Evolutionary conservation across 2,797 vertebrate genomes (phyloP).

Genomic region (Emydoidea blandingii): DNA sequence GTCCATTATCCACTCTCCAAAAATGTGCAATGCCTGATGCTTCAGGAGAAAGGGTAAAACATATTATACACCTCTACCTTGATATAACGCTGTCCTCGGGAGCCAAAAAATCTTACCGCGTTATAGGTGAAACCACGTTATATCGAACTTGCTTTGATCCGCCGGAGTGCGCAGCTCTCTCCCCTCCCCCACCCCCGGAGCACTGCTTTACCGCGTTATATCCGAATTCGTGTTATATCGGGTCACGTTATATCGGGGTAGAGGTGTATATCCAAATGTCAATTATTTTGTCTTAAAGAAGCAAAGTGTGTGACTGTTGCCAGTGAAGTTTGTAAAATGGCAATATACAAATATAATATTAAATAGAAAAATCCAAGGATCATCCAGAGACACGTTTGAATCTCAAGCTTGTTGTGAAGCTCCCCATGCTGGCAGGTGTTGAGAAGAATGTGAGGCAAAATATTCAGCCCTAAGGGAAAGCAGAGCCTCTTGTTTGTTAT

Average conservation of each 20-base stretch:
- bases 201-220: no score
- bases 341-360: not conserved
- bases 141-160: no score
- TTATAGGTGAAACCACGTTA: no score
- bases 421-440: not conserved
- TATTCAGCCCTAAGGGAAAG: not conserved
- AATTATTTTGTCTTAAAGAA: constrained; percentile 12
- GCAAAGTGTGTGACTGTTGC: not conserved
- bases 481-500: not conserved
- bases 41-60: not conserved
- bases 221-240: no score
- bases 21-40: not conserved
- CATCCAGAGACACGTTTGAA: not conserved
- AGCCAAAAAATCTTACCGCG: no score
- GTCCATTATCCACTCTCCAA: not conserved
- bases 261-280: not conserved
- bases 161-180: no score
- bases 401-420: not conserved
- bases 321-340: not conserved
- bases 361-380: not conserved
- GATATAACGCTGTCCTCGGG: no score
- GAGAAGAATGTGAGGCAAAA: not conserved
- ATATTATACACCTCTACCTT: not conserved
- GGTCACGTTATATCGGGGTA: no score
- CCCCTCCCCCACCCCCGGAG: no score